Base-by-base conservation (phyloP, 2,888 invertebrate species). In the Diloba caeruleocephala region DNA sequence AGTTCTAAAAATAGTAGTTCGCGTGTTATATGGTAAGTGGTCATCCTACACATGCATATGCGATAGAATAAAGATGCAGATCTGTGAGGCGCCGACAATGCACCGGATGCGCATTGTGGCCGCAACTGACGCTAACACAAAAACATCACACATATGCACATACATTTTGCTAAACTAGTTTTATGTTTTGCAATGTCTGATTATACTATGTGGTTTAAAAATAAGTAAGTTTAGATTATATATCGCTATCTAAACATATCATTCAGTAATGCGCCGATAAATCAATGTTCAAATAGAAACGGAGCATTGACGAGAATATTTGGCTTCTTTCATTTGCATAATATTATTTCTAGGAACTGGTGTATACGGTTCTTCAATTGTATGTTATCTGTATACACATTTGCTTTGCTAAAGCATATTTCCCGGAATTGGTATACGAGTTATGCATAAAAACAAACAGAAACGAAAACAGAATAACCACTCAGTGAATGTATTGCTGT, bases 61-160 rank as follows among this genome's bases (percentile, higher is more conserved):
- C 70, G 51, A 65, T 57, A 60, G 48, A 73, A 73, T 82, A 78
- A 82, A 85, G 83, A 88, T 86, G 81, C 76, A 79, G 76, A 84
- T 83, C 83, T 78, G 65, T 66, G 60, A 56, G 58, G 55, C 46
- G 49, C 62, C 69, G 59, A 71, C 71, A 68, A 74, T 76, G 64
- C 66, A 46, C 74, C 79, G 82, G 82, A 82, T 74, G 76, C 63
- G 63, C 77, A 74, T 74, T 76, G 78, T 78, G 43, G 58, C 52
- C 45, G 52, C 65, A 44, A 65, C 70, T 61, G 49, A 54, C 51
- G 61, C 52, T 50, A 53, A 60, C 66, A 69, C 56, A 51, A 46
- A 64, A 55, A 60, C 60, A 55, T 15, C 9, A 25, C 50, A 62
- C 59, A 64, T 39, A 48, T 48, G 50, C 44, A 55, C 21, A 50